Evolutionary conservation across 1,140 invertebrate genomes (phyloP).

Genomic region (Trichonephila inaurata): DNA sequence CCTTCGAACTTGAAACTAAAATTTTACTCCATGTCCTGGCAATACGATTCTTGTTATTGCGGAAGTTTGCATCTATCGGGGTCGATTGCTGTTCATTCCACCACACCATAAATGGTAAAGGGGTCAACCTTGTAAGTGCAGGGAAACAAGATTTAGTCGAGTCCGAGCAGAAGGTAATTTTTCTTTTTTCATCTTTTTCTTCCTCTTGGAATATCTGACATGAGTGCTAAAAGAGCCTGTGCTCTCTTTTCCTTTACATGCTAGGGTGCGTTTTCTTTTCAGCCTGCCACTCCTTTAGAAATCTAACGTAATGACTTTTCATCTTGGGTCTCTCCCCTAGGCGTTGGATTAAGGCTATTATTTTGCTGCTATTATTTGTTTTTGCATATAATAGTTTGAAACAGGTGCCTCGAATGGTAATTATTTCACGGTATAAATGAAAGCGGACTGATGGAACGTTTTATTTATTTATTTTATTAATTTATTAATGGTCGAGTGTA

Average conservation of each 20-base stretch:
- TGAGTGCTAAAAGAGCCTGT: slow-evolving; percentile 14
- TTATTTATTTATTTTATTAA: slow-evolving; percentile 29
- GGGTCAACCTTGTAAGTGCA: slow-evolving; percentile 7
- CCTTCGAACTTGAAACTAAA: slow-evolving; percentile 10
- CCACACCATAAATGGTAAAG: slow-evolving; percentile 64
- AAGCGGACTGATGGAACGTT: neutral
- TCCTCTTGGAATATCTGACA: slow-evolving; percentile 18
- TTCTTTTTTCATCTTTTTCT: neutral
- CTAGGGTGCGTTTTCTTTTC: slow-evolving; percentile 27
- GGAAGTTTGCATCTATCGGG: slow-evolving; percentile 47
- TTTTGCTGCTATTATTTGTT: neutral
- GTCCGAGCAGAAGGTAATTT: slow-evolving; percentile 29
- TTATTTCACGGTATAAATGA: slow-evolving; percentile 15
- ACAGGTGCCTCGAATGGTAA: neutral
- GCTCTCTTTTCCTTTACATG: slow-evolving; percentile 20
- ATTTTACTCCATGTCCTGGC: neutral
- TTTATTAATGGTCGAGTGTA: neutral
- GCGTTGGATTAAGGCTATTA: neutral
- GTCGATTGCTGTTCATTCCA: slow-evolving; percentile 23
- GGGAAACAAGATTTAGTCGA: slow-evolving; percentile 51
- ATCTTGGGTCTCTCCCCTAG: neutral
- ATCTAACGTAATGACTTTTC: slow-evolving; percentile 16
- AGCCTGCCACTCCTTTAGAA: slow-evolving; percentile 27
- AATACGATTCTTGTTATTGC: neutral
- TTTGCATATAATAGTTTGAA: neutral